phyloP scores from a whole-genome alignment of 2,888 invertebrate genomes.

The Julus scanicus region DNA sequence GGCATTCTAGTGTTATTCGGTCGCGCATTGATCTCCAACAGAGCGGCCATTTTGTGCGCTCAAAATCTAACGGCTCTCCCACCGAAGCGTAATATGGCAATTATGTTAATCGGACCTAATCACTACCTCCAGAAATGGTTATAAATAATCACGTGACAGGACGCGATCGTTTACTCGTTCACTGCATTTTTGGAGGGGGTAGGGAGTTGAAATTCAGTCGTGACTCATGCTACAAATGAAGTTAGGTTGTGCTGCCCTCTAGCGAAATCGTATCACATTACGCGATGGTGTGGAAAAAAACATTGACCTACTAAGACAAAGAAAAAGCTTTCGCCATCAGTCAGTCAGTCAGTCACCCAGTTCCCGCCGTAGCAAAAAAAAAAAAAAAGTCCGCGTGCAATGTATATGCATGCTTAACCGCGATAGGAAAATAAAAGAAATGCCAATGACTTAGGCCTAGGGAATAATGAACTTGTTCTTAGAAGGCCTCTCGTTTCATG shows the following conservation, averaged over 20 bases:
- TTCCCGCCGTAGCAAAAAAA: background rate
- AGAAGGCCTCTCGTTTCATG: background rate
- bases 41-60: no score
- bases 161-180: conserved; percentile 37
- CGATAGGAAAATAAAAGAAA: conserved; percentile 11
- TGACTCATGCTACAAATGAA: background rate
- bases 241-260: conserved; percentile 20
- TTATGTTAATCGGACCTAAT: background rate
- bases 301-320: conserved; percentile 11
- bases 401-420: background rate
- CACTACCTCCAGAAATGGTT: conserved; percentile 19
- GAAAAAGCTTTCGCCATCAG: conserved; percentile 19
- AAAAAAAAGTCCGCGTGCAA: background rate
- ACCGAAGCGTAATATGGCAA: conserved; percentile 19
- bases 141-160: conserved; percentile 46
- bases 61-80: background rate
- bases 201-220: background rate
- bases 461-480: background rate
- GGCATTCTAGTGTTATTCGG: no score
- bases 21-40: no score
- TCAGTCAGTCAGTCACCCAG: conserved; percentile 11
- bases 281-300: background rate
- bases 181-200: background rate
- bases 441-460: conserved; percentile 11
- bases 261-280: background rate